A percentile compares a stretch with the other conserved stretches of the same genome.
phyloP scores from a whole-genome alignment of 2,888 invertebrate species.

The Lasioglossum marginatum region DNA sequence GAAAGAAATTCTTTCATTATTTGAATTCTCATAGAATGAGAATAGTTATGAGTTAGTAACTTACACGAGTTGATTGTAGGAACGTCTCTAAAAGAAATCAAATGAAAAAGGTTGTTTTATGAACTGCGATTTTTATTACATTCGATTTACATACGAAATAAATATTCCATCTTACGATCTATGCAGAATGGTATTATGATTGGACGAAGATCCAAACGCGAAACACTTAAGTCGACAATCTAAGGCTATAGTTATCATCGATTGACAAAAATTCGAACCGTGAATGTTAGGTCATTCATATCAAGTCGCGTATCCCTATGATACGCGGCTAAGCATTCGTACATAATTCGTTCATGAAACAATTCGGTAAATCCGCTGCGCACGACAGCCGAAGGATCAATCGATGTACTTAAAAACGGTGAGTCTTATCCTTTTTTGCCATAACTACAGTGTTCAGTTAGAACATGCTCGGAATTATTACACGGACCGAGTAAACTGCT shows the following conservation, averaged over 20 bases:
- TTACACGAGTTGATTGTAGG: neutral
- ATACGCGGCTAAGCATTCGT: constrained; percentile 23
- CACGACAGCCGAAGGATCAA: constrained; percentile 19
- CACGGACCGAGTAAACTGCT: constrained; percentile 41
- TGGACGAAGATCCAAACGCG: constrained; percentile 44
- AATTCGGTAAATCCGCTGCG: constrained; percentile 10
- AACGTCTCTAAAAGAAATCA: neutral
- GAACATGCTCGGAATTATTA: constrained; percentile 42
- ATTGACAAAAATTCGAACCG: constrained; percentile 44
- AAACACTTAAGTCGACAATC: constrained; percentile 47
- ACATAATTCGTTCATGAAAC: constrained; percentile 49
- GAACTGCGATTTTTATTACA: constrained; percentile 64
- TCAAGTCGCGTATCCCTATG: constrained; percentile 14
- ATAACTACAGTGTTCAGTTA: constrained; percentile 34
- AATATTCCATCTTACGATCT: constrained; percentile 57
- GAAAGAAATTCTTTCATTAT: neutral
- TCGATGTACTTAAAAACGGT: constrained; percentile 54
- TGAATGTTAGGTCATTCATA: constrained; percentile 59
- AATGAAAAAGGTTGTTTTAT: constrained; percentile 34
- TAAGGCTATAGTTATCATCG: constrained; percentile 39
- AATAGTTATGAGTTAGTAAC: neutral
- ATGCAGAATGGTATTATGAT: constrained; percentile 27
- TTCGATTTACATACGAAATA: constrained; percentile 67
- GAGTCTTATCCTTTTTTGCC: constrained; percentile 42
- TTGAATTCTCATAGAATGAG: constrained; percentile 2